phyloP scores from a whole-genome alignment of 1,140 invertebrate species.

The Heliothis virescens region DNA sequence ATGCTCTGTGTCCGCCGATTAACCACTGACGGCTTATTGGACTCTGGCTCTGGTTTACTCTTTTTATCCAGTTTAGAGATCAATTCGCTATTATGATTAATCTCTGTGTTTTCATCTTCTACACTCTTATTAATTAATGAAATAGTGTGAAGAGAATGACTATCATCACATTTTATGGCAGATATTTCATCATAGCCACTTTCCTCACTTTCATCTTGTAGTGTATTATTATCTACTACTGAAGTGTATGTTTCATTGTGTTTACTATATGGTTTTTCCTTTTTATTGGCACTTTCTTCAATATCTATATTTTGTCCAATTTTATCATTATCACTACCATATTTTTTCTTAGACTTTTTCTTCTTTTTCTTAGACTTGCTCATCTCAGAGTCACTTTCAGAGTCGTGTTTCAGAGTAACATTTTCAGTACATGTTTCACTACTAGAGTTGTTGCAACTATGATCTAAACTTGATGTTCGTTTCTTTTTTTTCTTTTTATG shows the following conservation, averaged over 20 bases:
- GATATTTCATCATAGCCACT: conserved; percentile 43
- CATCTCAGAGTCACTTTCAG: conserved; percentile 11
- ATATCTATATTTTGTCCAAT: neutral
- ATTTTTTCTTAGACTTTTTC: conserved; percentile 46
- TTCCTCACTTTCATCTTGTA: conserved; percentile 38
- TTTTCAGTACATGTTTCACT: conserved; percentile 30
- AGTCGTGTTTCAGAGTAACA: conserved; percentile 2
- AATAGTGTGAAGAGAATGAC: conserved; percentile 4
- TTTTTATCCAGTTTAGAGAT: neutral
- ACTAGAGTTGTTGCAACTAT: neutral
- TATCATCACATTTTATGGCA: conserved; percentile 38
- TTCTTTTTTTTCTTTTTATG: conserved; percentile 54
- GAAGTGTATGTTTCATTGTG: neutral
- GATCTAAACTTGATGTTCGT: conserved; percentile 49
- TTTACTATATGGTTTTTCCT: conserved; percentile 13
- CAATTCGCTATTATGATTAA: conserved; percentile 9
- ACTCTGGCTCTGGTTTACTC: neutral
- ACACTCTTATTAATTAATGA: conserved; percentile 8
- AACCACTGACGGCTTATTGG: conserved; percentile 40
- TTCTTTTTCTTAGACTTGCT: conserved; percentile 62
- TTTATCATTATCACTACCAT: neutral
- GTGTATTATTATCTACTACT: conserved; percentile 6
- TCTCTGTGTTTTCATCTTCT: neutral
- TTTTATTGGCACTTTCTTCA: neutral
- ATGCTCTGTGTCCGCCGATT: conserved; percentile 53